Base-by-base conservation (phyloP, 2,113 vertebrate species). In the Tichodroma muraria region DNA sequence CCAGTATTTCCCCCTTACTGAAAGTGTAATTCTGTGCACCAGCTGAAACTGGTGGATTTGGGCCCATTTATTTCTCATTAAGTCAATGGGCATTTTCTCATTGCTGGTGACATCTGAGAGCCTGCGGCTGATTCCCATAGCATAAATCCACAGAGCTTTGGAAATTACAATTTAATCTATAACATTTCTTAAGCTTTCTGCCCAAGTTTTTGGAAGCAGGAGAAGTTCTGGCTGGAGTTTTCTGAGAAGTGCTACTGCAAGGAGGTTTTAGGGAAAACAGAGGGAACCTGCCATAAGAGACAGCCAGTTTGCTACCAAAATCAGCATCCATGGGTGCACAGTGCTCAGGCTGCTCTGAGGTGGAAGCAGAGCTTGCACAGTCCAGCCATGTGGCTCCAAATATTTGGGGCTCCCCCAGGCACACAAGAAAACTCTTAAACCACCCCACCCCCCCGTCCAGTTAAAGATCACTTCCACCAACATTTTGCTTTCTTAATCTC, bases 361-460 rank as follows among this genome's bases (percentile, higher is more conserved):
- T 0, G 15, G 52, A 66, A 17, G 13, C 70, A 79, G 79, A 85
- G 11, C 14, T 75, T 13, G 14, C 18, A 33, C 13, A 28, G 16
- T 6, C 35, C 70, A 35, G 15, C 6, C 45, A 15, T 0, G 0
- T 4, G 27, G 4, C 40, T 60, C 30, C 38, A 70, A 64, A 45
- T 19, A 38, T 56, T 24, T 7, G 4, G 18, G 68, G 28, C 4
- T 42, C 6, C 12, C 13, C 8, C 13, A 16, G 8, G 13, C 16
- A 22, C 8, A 50, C 13, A 31, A 49, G 33, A 37, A 83, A 70
- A 47, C 22, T 33, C 35, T 57, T 37, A 12, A 40, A n/a, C n/a
- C n/a, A n/a, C n/a, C 16, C 42, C 42, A 7, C 3, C 1, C 0
- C 6, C 8, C 17, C 8, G 7, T 4, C 16, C 30, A 52, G 9